These are phyloP conservation scores for Dromococcyx pavoninus DNA, from an alignment of 2,797 vertebrate species.

Conservation along the genomic window DNA sequence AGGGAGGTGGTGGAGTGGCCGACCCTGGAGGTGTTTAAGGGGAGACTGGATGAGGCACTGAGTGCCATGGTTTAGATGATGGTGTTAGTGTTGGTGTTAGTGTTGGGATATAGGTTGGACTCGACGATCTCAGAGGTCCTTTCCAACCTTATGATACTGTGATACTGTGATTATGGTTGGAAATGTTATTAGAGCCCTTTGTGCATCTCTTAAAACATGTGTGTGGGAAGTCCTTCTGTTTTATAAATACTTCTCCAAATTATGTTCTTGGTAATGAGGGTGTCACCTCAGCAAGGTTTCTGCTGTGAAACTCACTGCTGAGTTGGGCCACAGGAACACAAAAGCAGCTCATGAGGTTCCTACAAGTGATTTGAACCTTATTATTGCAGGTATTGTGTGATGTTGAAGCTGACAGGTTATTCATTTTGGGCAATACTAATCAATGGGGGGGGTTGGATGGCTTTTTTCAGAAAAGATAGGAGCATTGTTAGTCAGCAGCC, in stretches of 20 bases:
- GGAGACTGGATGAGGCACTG: too few species aligned
- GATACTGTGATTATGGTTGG: slow-evolving; percentile 5
- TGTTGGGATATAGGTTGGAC: too few species aligned
- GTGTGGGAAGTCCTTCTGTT: background rate
- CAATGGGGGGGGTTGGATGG: fast-evolving
- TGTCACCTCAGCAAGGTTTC: background rate
- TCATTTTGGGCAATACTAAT: background rate
- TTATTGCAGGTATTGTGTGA: background rate
- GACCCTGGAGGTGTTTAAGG: too few species aligned
- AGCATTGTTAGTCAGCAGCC: background rate
- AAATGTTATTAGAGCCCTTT: background rate
- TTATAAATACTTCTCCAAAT: background rate
- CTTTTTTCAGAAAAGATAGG: background rate
- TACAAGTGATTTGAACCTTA: slow-evolving; percentile 1
- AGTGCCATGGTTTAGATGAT: too few species aligned
- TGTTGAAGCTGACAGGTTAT: background rate
- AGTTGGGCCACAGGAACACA: background rate
- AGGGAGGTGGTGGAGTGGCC: too few species aligned
- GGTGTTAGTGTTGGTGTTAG: too few species aligned
- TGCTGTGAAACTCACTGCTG: background rate
- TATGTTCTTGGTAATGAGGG: background rate
- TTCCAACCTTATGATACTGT: too few species aligned
- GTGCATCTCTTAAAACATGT: background rate
- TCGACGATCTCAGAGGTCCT: too few species aligned
- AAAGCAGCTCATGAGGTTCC: background rate